Conservation (phyloP, 2,797 vertebrate species). For the Tachyglossus aculeatus region DNA sequence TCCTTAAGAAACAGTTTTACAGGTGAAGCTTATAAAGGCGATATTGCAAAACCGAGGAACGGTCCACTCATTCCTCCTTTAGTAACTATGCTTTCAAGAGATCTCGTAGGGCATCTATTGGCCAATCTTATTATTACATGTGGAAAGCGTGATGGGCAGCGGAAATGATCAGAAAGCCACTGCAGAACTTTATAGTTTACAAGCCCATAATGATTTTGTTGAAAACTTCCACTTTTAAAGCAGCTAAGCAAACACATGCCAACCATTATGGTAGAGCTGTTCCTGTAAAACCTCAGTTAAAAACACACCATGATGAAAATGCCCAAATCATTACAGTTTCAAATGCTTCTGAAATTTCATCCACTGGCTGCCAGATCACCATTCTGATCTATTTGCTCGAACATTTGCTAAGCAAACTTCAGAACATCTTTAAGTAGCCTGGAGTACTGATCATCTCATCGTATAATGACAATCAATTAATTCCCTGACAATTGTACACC, state of each 20-base stretch:
- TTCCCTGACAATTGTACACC: too few species aligned
- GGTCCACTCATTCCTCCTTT: conserved; percentile 10
- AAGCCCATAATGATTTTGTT: not conserved
- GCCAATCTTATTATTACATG: conserved; percentile 60
- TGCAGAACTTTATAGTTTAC: not conserved
- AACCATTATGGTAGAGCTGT: not conserved
- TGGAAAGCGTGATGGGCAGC: not conserved
- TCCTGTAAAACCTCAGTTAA: not conserved
- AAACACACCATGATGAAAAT: not conserved
- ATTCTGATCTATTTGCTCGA: not conserved
- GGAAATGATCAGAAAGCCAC: not conserved
- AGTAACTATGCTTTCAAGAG: conserved; percentile 43
- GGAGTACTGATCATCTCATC: not conserved
- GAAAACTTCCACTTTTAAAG: not conserved
- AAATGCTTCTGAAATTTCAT: not conserved
- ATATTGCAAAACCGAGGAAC: conserved; percentile 12
- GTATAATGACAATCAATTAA: too few species aligned
- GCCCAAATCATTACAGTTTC: not conserved
- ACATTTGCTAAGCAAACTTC: not conserved
- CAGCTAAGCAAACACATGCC: conserved; percentile 9
- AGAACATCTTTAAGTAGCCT: not conserved
- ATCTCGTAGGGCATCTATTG: conserved; percentile 76
- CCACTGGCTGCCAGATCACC: not conserved
- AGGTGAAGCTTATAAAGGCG: not conserved
- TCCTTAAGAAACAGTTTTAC: conserved; percentile 12